These are phyloP conservation scores for Rhinolophus sinicus DNA, from an alignment of 2,113 vertebrate species.

Conservation along the genomic window DNA sequence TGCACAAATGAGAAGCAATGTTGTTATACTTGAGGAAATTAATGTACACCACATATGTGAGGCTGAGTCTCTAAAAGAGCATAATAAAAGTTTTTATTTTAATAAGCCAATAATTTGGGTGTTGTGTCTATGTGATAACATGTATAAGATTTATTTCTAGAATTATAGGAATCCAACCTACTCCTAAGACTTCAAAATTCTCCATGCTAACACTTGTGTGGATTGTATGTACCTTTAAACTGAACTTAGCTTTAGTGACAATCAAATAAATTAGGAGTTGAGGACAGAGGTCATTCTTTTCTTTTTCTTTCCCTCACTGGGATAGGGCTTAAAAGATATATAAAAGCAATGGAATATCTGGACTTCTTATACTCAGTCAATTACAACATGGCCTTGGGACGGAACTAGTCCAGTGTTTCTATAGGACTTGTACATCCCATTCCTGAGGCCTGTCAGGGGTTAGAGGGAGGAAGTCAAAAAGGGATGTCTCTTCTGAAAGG, in stretches of 20 bases:
- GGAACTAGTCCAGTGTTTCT: constrained; percentile 21
- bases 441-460: not conserved
- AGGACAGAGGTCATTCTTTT: not conserved
- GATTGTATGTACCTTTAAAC: constrained; percentile 16
- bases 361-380: not conserved
- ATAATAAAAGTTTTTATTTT: not conserved
- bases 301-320: not conserved
- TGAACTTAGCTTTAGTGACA: constrained; percentile 34
- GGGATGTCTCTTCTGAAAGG: constrained; percentile 15
- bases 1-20: not conserved
- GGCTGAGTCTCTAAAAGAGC: not conserved
- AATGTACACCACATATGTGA: not conserved
- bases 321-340: constrained; percentile 6
- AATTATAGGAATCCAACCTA: too few relatives aligned
- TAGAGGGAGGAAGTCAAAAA: not conserved
- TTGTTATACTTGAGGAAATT: constrained; percentile 10
- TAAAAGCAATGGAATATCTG: not conserved
- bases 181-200: too few relatives aligned
- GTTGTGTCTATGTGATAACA: not conserved
- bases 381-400: not conserved
- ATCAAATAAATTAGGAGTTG: constrained; percentile 41
- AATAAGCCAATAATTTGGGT: not conserved
- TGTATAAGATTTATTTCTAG: not conserved
- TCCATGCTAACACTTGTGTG: not conserved
- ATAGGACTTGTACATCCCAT: not conserved